Base-by-base conservation (phyloP, 2,797 vertebrate genomes). In the Chrysocyon brachyurus region DNA sequence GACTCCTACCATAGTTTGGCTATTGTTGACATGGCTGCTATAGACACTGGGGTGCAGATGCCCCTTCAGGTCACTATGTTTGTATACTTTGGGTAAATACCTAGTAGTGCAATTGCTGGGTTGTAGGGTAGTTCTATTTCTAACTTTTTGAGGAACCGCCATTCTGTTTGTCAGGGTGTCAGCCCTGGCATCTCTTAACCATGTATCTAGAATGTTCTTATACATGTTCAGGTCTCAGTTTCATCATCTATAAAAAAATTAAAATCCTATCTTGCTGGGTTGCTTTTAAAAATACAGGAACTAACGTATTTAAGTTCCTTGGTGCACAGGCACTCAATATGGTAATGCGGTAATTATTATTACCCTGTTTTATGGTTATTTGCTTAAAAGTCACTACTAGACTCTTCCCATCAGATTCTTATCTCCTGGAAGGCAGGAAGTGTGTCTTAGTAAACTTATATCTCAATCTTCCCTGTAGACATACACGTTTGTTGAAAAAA, bases 391-490 rank as follows among this genome's bases (percentile, higher is more conserved):
- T 95, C 49, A 11, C 24, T 68, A 11, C 24, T 68, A 31, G 26
- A 75, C 46, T 26, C 87, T 92, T 75, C 40, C 85, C 78, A 64
- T 66, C 90, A 79, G 75, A 28, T 46, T 73, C 56, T 87, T 87
- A 64, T 52, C 63, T 97, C 87, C 83, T 84, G 66, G 36, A 93
- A 81, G 82, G 63, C 72, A 96, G 52, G 66, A 56, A 92, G 66
- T 94, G 21, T 79, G 77, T 93, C 87, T 90, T 96, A 57, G 63
- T 86, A 89, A 95, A 94, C 68, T 96, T 83, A 68, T 94, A 63
- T 94, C 87, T 97, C 90, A 92, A 75, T 83, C 26, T 56, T 40
- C 79, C 81, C n/a, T 36, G 56, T 68, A 82, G 89, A 96, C 79
- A 90, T 73, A 36, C 33, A 33, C 87, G 64, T 87, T 57, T 87